Percentiles rank a stretch among this genome's conserved stretches.
Conservation (phyloP, 2,888 invertebrate genomes). For the Panzeria rudis region DNA sequence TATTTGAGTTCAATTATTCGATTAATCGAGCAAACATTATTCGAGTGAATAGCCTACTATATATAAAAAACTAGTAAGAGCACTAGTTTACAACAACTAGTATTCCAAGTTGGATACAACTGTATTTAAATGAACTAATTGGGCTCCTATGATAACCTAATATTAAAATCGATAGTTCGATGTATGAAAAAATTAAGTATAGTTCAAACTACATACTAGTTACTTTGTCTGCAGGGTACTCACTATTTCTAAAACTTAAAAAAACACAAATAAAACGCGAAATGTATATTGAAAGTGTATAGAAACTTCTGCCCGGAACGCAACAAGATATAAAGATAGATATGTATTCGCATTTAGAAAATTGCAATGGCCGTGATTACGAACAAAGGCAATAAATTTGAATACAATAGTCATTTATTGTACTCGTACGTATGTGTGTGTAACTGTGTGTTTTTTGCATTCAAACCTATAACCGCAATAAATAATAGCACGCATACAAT, state of each 20-base stretch:
- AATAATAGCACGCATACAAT: constrained; percentile 63
- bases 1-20: too few species aligned
- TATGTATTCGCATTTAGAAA: constrained; percentile 1
- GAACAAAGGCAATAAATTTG: constrained; percentile 34
- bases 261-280: constrained; percentile 16
- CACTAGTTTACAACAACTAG: too few species aligned
- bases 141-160: too few species aligned
- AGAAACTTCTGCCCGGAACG: not conserved
- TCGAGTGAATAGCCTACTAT: too few species aligned
- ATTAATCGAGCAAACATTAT: too few species aligned
- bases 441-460: constrained; percentile 3
- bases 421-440: not conserved
- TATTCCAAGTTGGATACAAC: too few species aligned
- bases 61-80: too few species aligned
- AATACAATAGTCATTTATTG: constrained; percentile 21
- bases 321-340: not conserved
- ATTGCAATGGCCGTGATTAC: constrained; percentile 6
- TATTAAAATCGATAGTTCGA: too few species aligned
- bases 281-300: not conserved
- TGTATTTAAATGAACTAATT: too few species aligned
- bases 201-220: too few species aligned
- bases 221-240: too few species aligned
- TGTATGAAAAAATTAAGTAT: too few species aligned
- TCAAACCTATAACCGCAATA: constrained; percentile 61
- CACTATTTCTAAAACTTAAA: constrained; percentile 9